A percentile compares a stretch with the other conserved stretches of the same genome.
Evolutionary conservation across 1,140 invertebrate species (phyloP).

Genomic region (Coenobita brevimanus): DNA sequence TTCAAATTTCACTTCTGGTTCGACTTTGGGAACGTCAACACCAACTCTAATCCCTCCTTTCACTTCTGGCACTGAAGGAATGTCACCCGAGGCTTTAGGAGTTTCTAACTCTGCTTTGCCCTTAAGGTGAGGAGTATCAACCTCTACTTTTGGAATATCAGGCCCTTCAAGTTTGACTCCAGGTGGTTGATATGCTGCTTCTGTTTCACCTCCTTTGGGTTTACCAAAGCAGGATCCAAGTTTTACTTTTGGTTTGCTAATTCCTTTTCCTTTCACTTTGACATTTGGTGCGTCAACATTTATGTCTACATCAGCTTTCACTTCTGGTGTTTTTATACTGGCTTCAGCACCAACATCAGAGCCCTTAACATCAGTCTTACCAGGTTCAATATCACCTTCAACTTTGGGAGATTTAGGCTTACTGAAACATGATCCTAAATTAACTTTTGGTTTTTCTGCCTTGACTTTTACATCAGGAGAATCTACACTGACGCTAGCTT

Average conservation of each 20-base stretch:
- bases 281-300: conserved; percentile 27
- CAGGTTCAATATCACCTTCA: conserved; percentile 26
- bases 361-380: not conserved
- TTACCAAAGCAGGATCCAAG: conserved; percentile 58
- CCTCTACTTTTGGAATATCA: not conserved
- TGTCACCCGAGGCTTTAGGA: not conserved
- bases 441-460: conserved; percentile 14
- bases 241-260: conserved; percentile 36
- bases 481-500: conserved; percentile 16
- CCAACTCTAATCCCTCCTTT: not conserved
- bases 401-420: conserved; percentile 32
- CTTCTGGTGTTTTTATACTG: conserved; percentile 13
- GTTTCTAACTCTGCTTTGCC: not conserved
- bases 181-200: conserved; percentile 28
- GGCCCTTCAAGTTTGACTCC: not conserved
- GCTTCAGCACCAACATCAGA: conserved; percentile 20
- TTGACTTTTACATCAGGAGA: conserved; percentile 34
- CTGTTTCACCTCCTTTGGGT: conserved; percentile 18
- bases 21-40: not conserved
- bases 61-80: conserved; percentile 25
- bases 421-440: conserved; percentile 37
- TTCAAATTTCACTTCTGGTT: not conserved
- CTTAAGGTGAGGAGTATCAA: conserved; percentile 9
- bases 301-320: conserved; percentile 21
- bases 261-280: conserved; percentile 25